Evolutionary conservation across 2,113 vertebrate genomes (phyloP), one percentile per base, ranked within the genome.

Genomic region (Rhabdomys dilectus): DNA sequence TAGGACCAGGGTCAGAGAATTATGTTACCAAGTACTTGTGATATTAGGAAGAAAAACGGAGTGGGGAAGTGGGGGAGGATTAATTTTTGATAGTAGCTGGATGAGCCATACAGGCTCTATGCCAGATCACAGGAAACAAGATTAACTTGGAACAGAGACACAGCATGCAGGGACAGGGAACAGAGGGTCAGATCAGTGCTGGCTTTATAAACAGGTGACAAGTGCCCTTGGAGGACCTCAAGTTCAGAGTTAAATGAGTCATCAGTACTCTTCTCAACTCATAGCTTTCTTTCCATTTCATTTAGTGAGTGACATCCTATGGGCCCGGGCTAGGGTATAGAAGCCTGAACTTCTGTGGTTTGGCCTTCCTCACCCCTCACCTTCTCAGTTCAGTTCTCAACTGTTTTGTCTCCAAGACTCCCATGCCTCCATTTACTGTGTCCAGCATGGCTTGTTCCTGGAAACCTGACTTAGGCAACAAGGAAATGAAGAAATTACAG

Each of bases 21-120:
- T 76, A 60, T 5, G 39, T 80, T 73, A 53, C 82, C 76, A 88
- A 89, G 70, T 93, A 84, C 76, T 89, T 51, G 16, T 84, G 10
- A 51, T 51, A 24, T 75, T n/a, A 16, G 48, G 34, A 36, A 42
- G 34, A 96, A 36, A 68, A 62, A 95, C 76, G 64, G 42, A 24
- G 31, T 45, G 13, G 76, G 76, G 72, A 60, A 91, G 73, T 7
- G 31, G 92, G 72, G 68, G 45, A 78, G 92, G 89, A 84, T 93
- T 86, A 84, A 39, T 58, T 56, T 84, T 95, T 73, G 56, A 91
- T 72, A 56, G 17, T 58, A n/a, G 5, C 45, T 68, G 72, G 82
- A 85, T 42, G 68, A 86, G 81, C 76, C 70, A 42, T 34, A 76
- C 77, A 58, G 34, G 26, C 5, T 15, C 10, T 29, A 8, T 88